phyloP scores from a whole-genome alignment of 1,140 invertebrate species.

The Elysia chlorotica region DNA sequence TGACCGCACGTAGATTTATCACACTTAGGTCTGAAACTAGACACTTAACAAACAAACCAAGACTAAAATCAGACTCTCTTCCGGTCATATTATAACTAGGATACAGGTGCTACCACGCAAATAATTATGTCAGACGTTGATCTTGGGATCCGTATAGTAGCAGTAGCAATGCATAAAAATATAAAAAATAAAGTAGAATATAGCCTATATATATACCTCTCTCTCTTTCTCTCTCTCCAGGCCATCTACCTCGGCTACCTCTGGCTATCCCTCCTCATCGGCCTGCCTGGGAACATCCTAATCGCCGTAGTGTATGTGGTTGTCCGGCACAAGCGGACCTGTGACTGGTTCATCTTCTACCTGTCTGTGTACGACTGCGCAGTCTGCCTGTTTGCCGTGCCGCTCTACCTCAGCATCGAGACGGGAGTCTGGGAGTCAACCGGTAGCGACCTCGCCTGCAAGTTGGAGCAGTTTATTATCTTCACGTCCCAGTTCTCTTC shows the following conservation, averaged over 20 bases:
- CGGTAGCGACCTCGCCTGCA: slow-evolving; percentile 21
- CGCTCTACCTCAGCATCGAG: slow-evolving; percentile 22
- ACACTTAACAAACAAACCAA: too few species aligned
- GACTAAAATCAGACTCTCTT: too few species aligned
- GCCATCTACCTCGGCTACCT: slow-evolving; percentile 14
- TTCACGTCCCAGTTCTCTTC: slow-evolving; percentile 15
- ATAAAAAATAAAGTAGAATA: too few species aligned
- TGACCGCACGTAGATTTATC: too few species aligned
- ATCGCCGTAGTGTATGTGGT: slow-evolving; percentile 12
- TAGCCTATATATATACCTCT: too few species aligned
- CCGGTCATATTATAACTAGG: too few species aligned
- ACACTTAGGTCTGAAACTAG: too few species aligned
- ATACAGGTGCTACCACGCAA: too few species aligned
- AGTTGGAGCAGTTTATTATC: slow-evolving; percentile 22
- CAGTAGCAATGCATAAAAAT: too few species aligned
- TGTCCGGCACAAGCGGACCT: slow-evolving; percentile 13
- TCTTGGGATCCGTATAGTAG: too few species aligned
- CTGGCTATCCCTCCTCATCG: slow-evolving; percentile 12
- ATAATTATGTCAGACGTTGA: too few species aligned
- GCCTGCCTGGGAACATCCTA: slow-evolving; percentile 18
- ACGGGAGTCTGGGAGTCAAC: slow-evolving; percentile 14
- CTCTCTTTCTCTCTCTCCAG: slow-evolving; percentile 6
- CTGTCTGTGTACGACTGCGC: slow-evolving; percentile 21
- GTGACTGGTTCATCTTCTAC: slow-evolving; percentile 24
- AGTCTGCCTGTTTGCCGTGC: slow-evolving; percentile 18